Evolutionary conservation across 2,888 invertebrate species (phyloP), one percentile per base, ranked within the genome.

Genomic region (Ditula angustiorana): DNA sequence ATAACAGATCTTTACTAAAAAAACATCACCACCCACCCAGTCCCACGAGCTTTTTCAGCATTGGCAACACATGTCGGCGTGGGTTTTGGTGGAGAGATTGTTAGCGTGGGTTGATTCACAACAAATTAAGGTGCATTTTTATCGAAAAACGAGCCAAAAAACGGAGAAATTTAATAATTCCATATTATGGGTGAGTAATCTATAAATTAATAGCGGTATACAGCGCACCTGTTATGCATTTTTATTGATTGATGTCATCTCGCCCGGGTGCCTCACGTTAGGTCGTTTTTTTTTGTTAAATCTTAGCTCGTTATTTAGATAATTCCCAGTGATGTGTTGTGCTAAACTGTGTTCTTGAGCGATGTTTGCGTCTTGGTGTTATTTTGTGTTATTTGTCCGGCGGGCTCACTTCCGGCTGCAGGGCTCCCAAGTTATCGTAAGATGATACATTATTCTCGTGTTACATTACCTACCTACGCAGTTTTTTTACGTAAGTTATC

Each of bases 51-150:
- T 16, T 74, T 75, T 74, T 79, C 67, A 61, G 5, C 11, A 53
- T 69, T 80, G 84, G 88, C 87, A 92, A 86, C 86, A 82, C 83
- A 80, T 74, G 77, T 86, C 86, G 88, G 92, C 92, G 91, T 91
- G 90, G 92, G 92, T 90, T 85, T 81, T 76, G 74, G 78, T 82
- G 79, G 71, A 74, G 79, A 35, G 80, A 80, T 83, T 86, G 86
- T 84, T 90, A 78, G 91, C 91, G 91, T 90, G 90, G 90, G 88
- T 88, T 81, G 79, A 78, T 77, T 75, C 78, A 77, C 77, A 83
- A 52, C 61, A 56, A 53, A 53, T 68, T 66, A 65, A 53, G 11
- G 61, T 61, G 67, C 64, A 60, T 69, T 68, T 61, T 67, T 67
- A 62, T 47, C 61, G 52, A 35, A 53, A 53, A 67, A 57, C 37